Evolutionary conservation across 1,140 invertebrate genomes (phyloP).

Genomic region (Mya arenaria): DNA sequence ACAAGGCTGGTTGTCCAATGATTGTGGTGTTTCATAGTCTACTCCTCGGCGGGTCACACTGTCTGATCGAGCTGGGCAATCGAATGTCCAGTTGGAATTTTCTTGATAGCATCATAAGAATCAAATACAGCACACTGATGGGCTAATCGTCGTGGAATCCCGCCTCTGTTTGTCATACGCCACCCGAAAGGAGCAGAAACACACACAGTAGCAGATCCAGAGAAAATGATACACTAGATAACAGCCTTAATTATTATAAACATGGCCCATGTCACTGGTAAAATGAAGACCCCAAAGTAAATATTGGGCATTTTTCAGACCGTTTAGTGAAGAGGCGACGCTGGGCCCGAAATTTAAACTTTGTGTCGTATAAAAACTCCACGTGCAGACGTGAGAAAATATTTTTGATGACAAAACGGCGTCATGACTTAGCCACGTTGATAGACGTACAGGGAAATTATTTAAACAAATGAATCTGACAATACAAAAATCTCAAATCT

Average conservation of each 20-base stretch:
- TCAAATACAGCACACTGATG: too few relatives aligned
- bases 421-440: too few relatives aligned
- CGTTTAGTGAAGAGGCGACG: slow-evolving; percentile 23
- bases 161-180: slow-evolving; percentile 49
- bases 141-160: slow-evolving; percentile 46
- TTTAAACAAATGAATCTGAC: too few relatives aligned
- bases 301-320: slow-evolving; percentile 17
- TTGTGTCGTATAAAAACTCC: slow-evolving; percentile 15
- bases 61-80: too few relatives aligned
- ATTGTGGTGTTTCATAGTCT: too few relatives aligned
- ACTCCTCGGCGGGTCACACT: too few relatives aligned
- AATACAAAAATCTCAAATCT: too few relatives aligned
- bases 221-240: slow-evolving; percentile 43
- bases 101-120: too few relatives aligned
- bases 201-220: slow-evolving; percentile 11
- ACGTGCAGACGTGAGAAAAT: slow-evolving; percentile 46
- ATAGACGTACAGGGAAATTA: too few relatives aligned
- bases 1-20: too few relatives aligned
- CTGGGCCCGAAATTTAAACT: slow-evolving; percentile 27
- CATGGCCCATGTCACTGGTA: slow-evolving; percentile 16
- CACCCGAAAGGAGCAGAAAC: slow-evolving; percentile 5
- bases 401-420: too few relatives aligned
- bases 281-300: slow-evolving; percentile 11
- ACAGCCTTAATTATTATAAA: slow-evolving; percentile 27
- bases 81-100: too few relatives aligned